Evolutionary conservation across 1,140 invertebrate species (phyloP), one percentile per base, ranked within the genome.

Genomic region (Hesperophylax magnus): DNA sequence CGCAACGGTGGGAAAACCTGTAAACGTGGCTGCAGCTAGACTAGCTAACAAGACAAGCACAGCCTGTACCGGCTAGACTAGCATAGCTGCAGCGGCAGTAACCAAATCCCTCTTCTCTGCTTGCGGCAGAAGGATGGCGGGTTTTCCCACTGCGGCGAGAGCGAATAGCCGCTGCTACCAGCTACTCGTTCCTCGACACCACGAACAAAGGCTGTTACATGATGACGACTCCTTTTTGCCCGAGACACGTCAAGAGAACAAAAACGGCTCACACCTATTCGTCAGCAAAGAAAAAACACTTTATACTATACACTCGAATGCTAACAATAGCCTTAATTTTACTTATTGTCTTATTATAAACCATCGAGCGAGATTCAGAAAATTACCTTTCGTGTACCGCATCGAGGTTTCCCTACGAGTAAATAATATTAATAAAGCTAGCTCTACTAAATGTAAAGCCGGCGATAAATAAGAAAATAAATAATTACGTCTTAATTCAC

Each of bases 371-470:
- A 65, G 53, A 54, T 74, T 78, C 74, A 77, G 83, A 82, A 84
- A 84, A 84, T 84, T 84, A 84, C 83, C 83, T 84, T 84, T 82
- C 83, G 78, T 81, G 63, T 80, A 74, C 18, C 52, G 39, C 80
- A 54, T 52, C 58, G 34, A n/a, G 77, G 72, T 75, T 54, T 61
- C n/a, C 53, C 17, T 31, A 72, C 60, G 18, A 63, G 24, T 65
- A 54, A n/a, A n/a, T 72, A 14, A 47, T 34, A 34, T 8, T 2
- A 69, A 39, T 79, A 79, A 76, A 78, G 81, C 81, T 63, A 72
- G 81, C 81, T 63, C 53, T 63, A 75, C 53, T 18, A 58, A 80
- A 54, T 24, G 18, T 77, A 81, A 77, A n/a, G 58, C 65, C 72
- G 34, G 74, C 52, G 27, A 77, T 80, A 80, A 77, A 61, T 54